phyloP scores from a whole-genome alignment of 2,888 invertebrate genomes.

The Xestia sexstrigata region DNA sequence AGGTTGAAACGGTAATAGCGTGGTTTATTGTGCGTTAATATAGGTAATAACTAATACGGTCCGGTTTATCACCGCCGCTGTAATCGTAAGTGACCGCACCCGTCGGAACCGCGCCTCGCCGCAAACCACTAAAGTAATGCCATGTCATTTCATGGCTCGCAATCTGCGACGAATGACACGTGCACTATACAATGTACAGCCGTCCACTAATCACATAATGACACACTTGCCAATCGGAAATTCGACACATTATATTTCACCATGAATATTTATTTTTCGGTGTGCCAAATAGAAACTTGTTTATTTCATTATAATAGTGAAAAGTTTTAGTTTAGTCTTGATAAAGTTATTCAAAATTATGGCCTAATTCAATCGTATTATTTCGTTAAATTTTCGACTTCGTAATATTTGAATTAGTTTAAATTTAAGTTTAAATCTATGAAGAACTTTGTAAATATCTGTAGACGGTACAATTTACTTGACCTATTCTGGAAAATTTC shows the following conservation, averaged over 20 bases:
- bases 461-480: not conserved
- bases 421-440: not conserved
- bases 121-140: slow-evolving; percentile 80
- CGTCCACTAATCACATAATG: slow-evolving; percentile 51
- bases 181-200: slow-evolving; percentile 65
- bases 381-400: not conserved
- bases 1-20: slow-evolving; percentile 44
- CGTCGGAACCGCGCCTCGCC: slow-evolving; percentile 79
- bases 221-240: slow-evolving; percentile 35
- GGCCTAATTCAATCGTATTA: slow-evolving; percentile 8
- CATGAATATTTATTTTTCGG: not conserved
- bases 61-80: slow-evolving; percentile 71
- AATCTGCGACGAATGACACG: slow-evolving; percentile 84
- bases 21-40: slow-evolving; percentile 69
- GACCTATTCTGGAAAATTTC: slow-evolving; percentile 6
- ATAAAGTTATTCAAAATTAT: slow-evolving; percentile 22
- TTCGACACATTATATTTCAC: slow-evolving; percentile 31
- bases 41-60: slow-evolving; percentile 74
- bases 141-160: slow-evolving; percentile 81
- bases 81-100: slow-evolving; percentile 83
- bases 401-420: not conserved
- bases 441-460: not conserved
- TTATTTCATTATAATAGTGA: slow-evolving; percentile 7
- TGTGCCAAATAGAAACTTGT: slow-evolving; percentile 11
- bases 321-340: slow-evolving; percentile 5